Evolutionary conservation across 2,113 vertebrate genomes (phyloP), one percentile per base, ranked within the genome.

Genomic region (Myanophis thanlyinensis): DNA sequence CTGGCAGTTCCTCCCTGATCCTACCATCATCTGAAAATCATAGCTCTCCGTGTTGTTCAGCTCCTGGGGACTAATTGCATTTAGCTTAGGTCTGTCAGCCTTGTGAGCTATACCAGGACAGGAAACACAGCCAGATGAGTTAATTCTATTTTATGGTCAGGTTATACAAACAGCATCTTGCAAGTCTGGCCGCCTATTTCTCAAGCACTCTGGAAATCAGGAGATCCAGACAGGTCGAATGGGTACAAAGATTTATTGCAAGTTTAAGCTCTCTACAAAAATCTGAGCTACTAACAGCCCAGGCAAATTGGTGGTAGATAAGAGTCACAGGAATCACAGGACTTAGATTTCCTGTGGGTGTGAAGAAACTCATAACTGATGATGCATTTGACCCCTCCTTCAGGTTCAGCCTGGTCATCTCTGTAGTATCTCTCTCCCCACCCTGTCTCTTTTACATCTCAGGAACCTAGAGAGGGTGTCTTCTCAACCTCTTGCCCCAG

Each of bases 31-130:
- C 91, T 89, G 40, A 92, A 92, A 92, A 67, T 84, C 91, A 92
- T 80, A 52, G 49, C 80, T 53, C 85, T 53, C 86, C 49, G 23
- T 92, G 88, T 9, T 84, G 27, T 44, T 89, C 40, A 84, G 49
- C 62, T 88, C 27, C 51, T 84, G 87, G 51, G 91, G 35, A 30
- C 30, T 84, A 92, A 92, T 92, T 89, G n/a, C 51, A 92, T 92
- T 92, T 84, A 54, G 62, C 52, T 67, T 92, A n/a, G 62, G 87
- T 15, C n/a, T 73, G 30, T 73, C 62, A 73, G 62, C n/a, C 62
- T 35, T 15, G 27, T 13, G 27, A 73, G 13, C 13, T 73, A 35
- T 15, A 35, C 30, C 62, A 73, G 62, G 62, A 67, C n/a, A 35
- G 13, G 13, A 73, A 35, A 73, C n/a, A 5, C 13, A 35, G n/a